Base-by-base conservation (phyloP, 2,113 vertebrate genomes). In the Halcyon malimbica region DNA sequence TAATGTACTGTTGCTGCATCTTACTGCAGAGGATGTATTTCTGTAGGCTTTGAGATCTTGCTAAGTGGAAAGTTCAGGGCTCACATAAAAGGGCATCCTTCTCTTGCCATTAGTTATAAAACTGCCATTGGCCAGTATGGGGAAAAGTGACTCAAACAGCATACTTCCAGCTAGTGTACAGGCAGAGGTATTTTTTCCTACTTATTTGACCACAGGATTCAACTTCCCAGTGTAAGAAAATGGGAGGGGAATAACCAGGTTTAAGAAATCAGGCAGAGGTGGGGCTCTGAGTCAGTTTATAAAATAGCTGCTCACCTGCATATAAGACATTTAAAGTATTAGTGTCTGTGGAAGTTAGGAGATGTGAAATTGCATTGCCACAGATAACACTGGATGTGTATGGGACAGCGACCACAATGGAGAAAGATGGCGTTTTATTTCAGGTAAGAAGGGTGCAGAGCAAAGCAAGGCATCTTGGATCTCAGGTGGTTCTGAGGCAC, bases 251-350 rank as follows among this genome's bases (percentile, higher is more conserved):
- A 57, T 76, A 69, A 59, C 42, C 89, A 73, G 7, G 63, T 94
- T 90, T 89, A 87, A 88, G 73, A 96, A 92, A 93, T 42, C 54
- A 83, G 76, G 86, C n/a, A 95, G 95, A 92, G 95, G 97, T 96
- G 97, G 95, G 78, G 95, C 96, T 96, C 87, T 97, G 96, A 97
- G 88, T 97, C 97, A 97, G 84, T 96, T 97, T 89, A 96, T 97
- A 88, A 96, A 93, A 73, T 7, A 93, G 87, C 35, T 89, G 76
- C 89, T 96, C 87, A 78, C 81, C 80, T 81, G 88, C 83, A 62
- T 70, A 39, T 50, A 83, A 62, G 84, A 28, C 87, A 33, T 84
- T 97, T 89, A 59, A 94, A 46, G 37, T 69, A 10, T 13, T 42
- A 54, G 87, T 46, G 57, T 37, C 88, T 65, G 71, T 88, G 51